These are phyloP conservation scores for Strigamia maritima DNA, from an alignment of 2,888 invertebrate species.

Conservation along the genomic window DNA sequence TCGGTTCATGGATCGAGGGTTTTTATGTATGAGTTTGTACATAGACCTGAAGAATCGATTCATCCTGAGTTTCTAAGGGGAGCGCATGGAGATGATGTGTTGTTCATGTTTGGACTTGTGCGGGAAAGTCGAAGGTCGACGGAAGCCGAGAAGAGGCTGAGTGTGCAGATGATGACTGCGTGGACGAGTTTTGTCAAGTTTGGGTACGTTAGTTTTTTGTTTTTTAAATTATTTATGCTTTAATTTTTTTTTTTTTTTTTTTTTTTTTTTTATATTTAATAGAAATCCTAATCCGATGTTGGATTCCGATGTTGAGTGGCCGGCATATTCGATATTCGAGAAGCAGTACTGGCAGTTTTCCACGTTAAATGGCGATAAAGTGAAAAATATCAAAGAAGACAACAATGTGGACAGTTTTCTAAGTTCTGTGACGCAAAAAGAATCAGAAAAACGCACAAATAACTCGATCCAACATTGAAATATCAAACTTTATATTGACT, in stretches of 20 bases:
- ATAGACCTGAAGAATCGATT: slow-evolving; percentile 46
- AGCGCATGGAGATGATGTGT: slow-evolving; percentile 45
- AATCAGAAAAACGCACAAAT: background rate
- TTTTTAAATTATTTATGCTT: background rate
- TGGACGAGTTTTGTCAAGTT: slow-evolving; percentile 44
- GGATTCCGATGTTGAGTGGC: background rate
- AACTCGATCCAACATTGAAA: background rate
- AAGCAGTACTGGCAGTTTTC: slow-evolving; percentile 21
- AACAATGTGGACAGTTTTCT: background rate
- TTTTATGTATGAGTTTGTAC: slow-evolving; percentile 47
- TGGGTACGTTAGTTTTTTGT: slow-evolving; percentile 43
- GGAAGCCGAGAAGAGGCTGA: slow-evolving; percentile 40
- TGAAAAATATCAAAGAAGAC: background rate
- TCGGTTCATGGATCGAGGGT: slow-evolving; percentile 42
- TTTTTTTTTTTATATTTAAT: background rate
- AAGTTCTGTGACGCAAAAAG: background rate
- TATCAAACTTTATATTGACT: background rate
- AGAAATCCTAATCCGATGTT: slow-evolving; percentile 12
- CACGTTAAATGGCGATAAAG: background rate
- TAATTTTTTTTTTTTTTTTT: background rate
- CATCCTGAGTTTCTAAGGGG: slow-evolving; percentile 43
- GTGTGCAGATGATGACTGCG: slow-evolving; percentile 41
- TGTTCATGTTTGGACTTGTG: slow-evolving; percentile 44
- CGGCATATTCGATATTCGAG: background rate
- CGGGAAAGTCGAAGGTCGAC: background rate